Evolutionary conservation across 2,888 invertebrate genomes (phyloP).

Genomic region (Clepsis dumicolana): DNA sequence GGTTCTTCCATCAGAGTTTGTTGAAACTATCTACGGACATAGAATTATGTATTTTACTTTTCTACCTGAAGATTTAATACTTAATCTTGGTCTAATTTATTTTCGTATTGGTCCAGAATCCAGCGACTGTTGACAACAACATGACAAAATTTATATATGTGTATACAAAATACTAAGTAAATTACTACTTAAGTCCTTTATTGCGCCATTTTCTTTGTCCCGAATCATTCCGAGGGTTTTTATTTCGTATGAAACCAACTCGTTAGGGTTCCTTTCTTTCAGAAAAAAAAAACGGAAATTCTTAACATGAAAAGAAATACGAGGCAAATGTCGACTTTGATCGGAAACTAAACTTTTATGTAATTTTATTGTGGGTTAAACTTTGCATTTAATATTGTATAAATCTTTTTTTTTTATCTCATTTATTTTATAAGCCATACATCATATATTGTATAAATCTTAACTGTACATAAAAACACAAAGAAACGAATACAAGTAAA

Average conservation of each 20-base stretch:
- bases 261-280: conserved; percentile 32
- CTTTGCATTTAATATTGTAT: too few relatives aligned
- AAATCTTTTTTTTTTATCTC: too few relatives aligned
- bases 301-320: not conserved
- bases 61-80: not conserved
- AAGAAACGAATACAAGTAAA: too few relatives aligned
- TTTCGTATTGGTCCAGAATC: not conserved
- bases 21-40: too few relatives aligned
- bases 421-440: too few relatives aligned
- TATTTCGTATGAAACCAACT: conserved; percentile 39
- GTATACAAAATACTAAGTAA: conserved; percentile 41
- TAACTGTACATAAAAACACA: too few relatives aligned
- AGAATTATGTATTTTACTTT: too few relatives aligned
- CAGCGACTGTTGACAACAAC: conserved; percentile 23
- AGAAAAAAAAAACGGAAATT: not conserved
- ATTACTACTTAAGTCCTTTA: conserved; percentile 44
- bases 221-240: conserved; percentile 39
- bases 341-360: too few relatives aligned
- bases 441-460: too few relatives aligned
- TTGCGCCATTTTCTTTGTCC: conserved; percentile 43
- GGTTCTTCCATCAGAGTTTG: too few relatives aligned
- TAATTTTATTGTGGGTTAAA: too few relatives aligned
- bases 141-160: conserved; percentile 31
- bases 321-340: too few relatives aligned
- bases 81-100: not conserved